Conservation (phyloP, 2,888 invertebrate species). For the Epinotia ramella region DNA sequence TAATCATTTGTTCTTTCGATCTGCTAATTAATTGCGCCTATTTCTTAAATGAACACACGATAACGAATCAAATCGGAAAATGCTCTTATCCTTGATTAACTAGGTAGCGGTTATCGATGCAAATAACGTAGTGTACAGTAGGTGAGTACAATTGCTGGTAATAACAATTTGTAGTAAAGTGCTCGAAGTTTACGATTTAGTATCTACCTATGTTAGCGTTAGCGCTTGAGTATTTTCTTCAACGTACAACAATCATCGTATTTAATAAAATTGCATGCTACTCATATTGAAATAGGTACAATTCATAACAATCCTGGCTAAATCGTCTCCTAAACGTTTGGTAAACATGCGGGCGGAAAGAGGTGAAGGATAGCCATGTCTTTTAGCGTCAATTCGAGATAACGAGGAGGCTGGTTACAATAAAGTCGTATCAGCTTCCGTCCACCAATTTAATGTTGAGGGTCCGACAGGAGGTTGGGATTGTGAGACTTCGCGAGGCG, state of each 20-base stretch:
- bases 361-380: slow-evolving; percentile 58
- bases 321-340: slow-evolving; percentile 44
- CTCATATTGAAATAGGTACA: slow-evolving; percentile 11
- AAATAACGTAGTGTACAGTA: slow-evolving; percentile 5
- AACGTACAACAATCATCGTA: slow-evolving; percentile 15
- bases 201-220: neutral
- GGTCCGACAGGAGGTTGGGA: slow-evolving; percentile 51
- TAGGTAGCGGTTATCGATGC: slow-evolving; percentile 18
- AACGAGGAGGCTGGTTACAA: slow-evolving; percentile 61
- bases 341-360: slow-evolving; percentile 56
- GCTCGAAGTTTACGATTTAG: slow-evolving; percentile 17
- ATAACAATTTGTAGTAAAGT: slow-evolving; percentile 25
- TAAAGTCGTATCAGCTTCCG: slow-evolving; percentile 61
- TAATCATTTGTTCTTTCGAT: neutral
- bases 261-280: slow-evolving; percentile 29
- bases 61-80: neutral
- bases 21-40: neutral
- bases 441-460: slow-evolving; percentile 61
- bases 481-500: slow-evolving; percentile 41
- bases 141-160: slow-evolving; percentile 6
- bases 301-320: slow-evolving; percentile 40
- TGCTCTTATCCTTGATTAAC: slow-evolving; percentile 18
- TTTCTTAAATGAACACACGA: neutral
- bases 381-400: slow-evolving; percentile 58
- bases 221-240: slow-evolving; percentile 8